Percentiles rank a stretch among this genome's conserved stretches.
phyloP scores from a whole-genome alignment of 2,113 vertebrate genomes.

The Apteryx mantelli region DNA sequence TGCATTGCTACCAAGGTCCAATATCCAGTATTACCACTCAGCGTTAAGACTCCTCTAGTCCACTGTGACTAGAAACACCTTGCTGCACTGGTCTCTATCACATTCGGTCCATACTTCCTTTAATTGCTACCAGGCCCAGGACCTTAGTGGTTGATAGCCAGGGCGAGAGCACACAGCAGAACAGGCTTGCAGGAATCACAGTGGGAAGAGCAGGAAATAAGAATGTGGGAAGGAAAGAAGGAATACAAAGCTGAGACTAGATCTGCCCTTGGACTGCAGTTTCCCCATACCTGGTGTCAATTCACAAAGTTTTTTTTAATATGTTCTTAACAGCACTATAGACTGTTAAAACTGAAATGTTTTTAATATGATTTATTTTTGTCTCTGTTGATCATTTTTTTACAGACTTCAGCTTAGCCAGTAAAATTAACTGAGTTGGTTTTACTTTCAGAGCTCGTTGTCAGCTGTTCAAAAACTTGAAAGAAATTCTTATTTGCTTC shows the following conservation, averaged over 20 bases:
- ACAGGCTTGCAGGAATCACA: background rate
- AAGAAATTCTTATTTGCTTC: background rate
- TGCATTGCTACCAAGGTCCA: background rate
- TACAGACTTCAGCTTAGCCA: background rate
- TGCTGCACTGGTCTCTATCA: background rate
- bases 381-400: background rate
- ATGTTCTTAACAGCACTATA: background rate
- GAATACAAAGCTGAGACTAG: background rate
- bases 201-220: background rate
- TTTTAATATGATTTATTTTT: background rate
- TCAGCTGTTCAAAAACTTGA: background rate
- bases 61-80: background rate
- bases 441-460: background rate
- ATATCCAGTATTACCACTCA: background rate
- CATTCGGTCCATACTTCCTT: fast-evolving
- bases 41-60: background rate
- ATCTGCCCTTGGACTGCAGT: background rate
- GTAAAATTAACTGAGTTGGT: background rate
- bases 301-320: background rate
- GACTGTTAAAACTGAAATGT: background rate
- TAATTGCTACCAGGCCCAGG: background rate
- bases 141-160: background rate
- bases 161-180: background rate
- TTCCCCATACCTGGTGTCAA: background rate
- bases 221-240: background rate